Conservation (phyloP, 1,140 invertebrate genomes). For the Atopsyche davidsoni region DNA sequence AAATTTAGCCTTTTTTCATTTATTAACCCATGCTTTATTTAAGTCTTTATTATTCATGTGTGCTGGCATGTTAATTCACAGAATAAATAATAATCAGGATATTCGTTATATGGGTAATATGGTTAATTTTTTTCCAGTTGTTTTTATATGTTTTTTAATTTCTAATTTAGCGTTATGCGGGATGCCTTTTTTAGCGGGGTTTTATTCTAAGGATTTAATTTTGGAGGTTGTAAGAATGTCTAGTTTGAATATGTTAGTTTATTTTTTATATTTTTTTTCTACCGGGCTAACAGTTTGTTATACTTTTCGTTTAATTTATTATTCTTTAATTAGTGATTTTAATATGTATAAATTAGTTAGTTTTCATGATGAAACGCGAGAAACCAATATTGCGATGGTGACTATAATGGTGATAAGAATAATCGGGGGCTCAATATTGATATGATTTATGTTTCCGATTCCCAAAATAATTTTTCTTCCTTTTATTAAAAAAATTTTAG, state of each 20-base stretch:
- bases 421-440: slow-evolving; percentile 41
- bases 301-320: slow-evolving; percentile 51
- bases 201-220: slow-evolving; percentile 63
- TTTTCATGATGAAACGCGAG: slow-evolving; percentile 43
- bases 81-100: slow-evolving; percentile 54
- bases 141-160: slow-evolving; percentile 45
- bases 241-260: slow-evolving; percentile 47
- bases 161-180: slow-evolving; percentile 50
- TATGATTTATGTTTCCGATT: slow-evolving; percentile 42
- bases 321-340: slow-evolving; percentile 43
- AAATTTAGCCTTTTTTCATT: slow-evolving; percentile 56
- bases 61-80: slow-evolving; percentile 56
- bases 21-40: slow-evolving; percentile 58
- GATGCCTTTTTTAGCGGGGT: slow-evolving; percentile 54
- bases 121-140: slow-evolving; percentile 40
- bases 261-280: slow-evolving; percentile 48
- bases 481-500: slow-evolving; percentile 42
- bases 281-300: slow-evolving; percentile 50
- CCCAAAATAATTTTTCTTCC: slow-evolving; percentile 48
- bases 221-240: slow-evolving; percentile 47
- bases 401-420: slow-evolving; percentile 48
- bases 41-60: slow-evolving; percentile 59
- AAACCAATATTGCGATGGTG: slow-evolving; percentile 45
- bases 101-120: slow-evolving; percentile 51
- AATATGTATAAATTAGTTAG: slow-evolving; percentile 42